phyloP scores from a whole-genome alignment of 2,113 vertebrate species.

The Oryctolagus cuniculus region mOryCun1.1 NC_091436.1:49168001-49168500 shows the following conservation, averaged over 20 bases:
- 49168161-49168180: background rate
- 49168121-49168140: background rate
- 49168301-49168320: background rate
- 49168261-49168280: background rate
- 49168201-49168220: background rate
- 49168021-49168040: background rate
- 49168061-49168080: background rate
- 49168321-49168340: rapidly evolving
- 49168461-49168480: no score
- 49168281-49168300: no score
- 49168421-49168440: no score
- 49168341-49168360: background rate
- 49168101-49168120: background rate
- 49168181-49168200: background rate
- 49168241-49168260: background rate
- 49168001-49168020: background rate
- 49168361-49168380: background rate
- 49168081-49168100: background rate
- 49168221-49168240: background rate
- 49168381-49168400: background rate
- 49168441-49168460: no score
- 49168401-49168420: no score
- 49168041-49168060: background rate
- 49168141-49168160: background rate
- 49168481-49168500: no score